Evolutionary conservation across 2,113 vertebrate genomes (phyloP).

Genomic region (Pteruthius melanotis): DNA sequence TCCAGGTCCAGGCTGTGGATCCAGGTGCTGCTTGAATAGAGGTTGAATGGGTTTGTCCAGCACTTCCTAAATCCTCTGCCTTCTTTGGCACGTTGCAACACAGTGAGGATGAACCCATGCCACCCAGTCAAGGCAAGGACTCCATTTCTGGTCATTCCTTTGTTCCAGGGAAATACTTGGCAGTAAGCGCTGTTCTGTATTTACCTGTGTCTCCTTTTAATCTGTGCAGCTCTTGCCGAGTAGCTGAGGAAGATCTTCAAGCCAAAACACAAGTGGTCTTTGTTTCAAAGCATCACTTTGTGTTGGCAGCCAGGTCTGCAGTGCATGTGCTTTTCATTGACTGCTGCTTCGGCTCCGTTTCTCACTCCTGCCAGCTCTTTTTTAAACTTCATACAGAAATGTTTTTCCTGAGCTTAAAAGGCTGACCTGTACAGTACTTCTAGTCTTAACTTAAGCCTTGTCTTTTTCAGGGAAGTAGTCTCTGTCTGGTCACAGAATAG

Average conservation of each 20-base stretch:
- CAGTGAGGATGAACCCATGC: not conserved
- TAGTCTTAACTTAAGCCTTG: slow-evolving; percentile 9
- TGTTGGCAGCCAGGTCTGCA: slow-evolving; percentile 70
- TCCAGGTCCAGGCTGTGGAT: not conserved
- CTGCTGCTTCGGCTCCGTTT: slow-evolving; percentile 30
- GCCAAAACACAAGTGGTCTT: slow-evolving; percentile 75
- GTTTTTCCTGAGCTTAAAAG: slow-evolving; percentile 28
- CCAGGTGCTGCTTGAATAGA: not conserved
- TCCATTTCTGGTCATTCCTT: slow-evolving; percentile 5
- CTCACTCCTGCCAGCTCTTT: slow-evolving; percentile 23
- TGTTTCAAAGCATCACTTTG: slow-evolving; percentile 73
- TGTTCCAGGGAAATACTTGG: not conserved
- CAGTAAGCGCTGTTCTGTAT: not conserved
- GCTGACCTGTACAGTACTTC: not conserved
- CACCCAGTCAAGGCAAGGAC: not conserved
- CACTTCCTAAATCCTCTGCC: not conserved
- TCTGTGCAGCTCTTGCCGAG: not conserved
- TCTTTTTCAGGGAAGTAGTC: not conserved
- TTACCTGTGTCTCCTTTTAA: slow-evolving; percentile 25
- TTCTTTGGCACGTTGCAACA: fast-evolving
- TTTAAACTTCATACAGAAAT: slow-evolving; percentile 11
- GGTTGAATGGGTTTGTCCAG: not conserved
- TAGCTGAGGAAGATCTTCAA: slow-evolving; percentile 21
- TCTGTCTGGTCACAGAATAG: not conserved
- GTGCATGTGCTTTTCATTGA: slow-evolving; percentile 79